Evolutionary conservation across 2,113 vertebrate species (phyloP), one percentile per base, ranked within the genome.

Genomic region (Phyllopteryx taeniolatus): DNA sequence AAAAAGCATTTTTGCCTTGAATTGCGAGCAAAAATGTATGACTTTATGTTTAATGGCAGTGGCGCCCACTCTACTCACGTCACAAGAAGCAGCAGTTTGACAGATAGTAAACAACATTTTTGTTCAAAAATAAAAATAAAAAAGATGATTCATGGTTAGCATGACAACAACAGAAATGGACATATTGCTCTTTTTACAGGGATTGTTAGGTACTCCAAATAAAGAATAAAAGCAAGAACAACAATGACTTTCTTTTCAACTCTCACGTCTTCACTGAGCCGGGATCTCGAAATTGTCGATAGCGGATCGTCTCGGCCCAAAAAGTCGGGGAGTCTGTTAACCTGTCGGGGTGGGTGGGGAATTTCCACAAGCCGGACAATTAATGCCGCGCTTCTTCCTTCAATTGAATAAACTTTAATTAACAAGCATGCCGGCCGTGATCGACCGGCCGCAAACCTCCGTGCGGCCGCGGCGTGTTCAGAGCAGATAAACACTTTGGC

Each of bases 381-480:
- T 98, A 98, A 95, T 92, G 91, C 91, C 87, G 93, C 90, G 87
- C 90, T 93, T 96, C 92, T 91, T 94, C 93, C 94, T 61, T 95
- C 94, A 98, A 94, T 98, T 98, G 96, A 98, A 96, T 97, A 95
- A 95, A 94, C 92, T 94, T 95, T 97, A 98, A 99, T 99, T 98
- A 99, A 97, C 96, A 97, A 95, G 93, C 93, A 91, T 90, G 90
- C 93, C 92, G 95, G 59, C 92, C 90, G 91, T 93, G 92, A 98
- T 96, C 95, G 95, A 96, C 94, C 92, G 92, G 94, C 84, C 79
- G 76, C 85, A 77, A 73, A 83, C 88, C 75, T 75, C 15, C 73
- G 71, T 85, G 79, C 83, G 53, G 83, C 82, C 68, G 94, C 94
- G 89, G 95, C 93, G 93, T 98, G 96, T 93, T 96, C 92, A 94